phyloP scores from a whole-genome alignment of 2,797 vertebrate genomes.

The Amblyraja radiata region DNA sequence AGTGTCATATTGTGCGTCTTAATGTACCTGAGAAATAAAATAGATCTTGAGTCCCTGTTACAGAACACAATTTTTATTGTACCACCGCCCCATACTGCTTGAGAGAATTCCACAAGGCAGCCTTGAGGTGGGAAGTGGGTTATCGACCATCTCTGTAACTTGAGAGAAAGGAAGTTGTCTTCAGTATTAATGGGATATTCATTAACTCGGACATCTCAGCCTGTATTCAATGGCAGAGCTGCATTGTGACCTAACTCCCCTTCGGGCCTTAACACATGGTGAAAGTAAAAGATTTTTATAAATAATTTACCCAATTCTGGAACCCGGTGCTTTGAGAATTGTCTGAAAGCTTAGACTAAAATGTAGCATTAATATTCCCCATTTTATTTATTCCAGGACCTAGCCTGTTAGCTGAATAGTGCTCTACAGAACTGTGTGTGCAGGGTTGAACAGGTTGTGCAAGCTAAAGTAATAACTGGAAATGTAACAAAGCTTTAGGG shows the following conservation, averaged over 20 bases:
- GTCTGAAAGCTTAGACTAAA: background rate
- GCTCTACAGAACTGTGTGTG: too few relatives aligned
- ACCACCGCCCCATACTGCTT: background rate
- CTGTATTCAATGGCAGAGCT: rapidly evolving
- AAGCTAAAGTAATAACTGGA: too few relatives aligned
- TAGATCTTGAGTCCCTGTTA: background rate
- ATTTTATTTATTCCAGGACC: too few relatives aligned
- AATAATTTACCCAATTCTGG: background rate
- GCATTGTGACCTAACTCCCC: background rate
- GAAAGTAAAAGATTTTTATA: background rate
- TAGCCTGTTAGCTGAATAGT: too few relatives aligned
- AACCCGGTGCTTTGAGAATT: background rate
- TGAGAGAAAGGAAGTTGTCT: background rate
- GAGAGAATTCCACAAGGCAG: background rate
- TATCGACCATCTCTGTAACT: background rate
- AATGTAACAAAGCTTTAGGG: too few relatives aligned
- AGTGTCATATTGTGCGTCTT: background rate
- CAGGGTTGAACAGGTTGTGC: too few relatives aligned
- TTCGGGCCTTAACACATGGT: background rate
- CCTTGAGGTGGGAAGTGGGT: background rate
- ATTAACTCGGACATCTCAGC: constrained; percentile 23
- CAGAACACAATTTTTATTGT: background rate
- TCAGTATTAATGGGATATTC: background rate
- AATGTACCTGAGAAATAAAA: background rate
- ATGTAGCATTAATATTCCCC: too few relatives aligned